Evolutionary conservation across 1,140 invertebrate genomes (phyloP), one percentile per base, ranked within the genome.

Genomic region (Drosophila neocordata): DNA sequence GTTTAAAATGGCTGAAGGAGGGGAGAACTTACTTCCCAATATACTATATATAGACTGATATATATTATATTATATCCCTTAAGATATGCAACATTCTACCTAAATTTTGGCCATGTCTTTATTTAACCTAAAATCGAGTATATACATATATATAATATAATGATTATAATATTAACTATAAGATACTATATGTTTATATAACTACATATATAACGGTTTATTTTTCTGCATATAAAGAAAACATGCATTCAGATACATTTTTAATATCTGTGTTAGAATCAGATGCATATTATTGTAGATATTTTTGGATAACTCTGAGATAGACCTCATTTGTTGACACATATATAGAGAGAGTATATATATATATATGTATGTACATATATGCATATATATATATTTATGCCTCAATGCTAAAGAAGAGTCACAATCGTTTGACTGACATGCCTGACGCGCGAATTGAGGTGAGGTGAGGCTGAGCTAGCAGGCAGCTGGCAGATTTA

Each of bases 371-470:
- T 13, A 5, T 13, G n/a, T 34, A 5, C 34, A 11, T 35, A n/a
- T 27, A 6, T 8, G 11, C 15, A 8, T n/a, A 11, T 48, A 5
- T 48, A 20, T 20, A 53, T n/a, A n/a, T 34, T 56, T 56, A 56
- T 56, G 53, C 27, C 15, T 34, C n/a, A 56, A 56, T 34, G 53
- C 53, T 27, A 56, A 34, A 56, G 27, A 15, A 31, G 53, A 56
- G 31, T 34, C 53, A 31, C 53, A 34, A 34, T 56, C 53, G 53
- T 56, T 56, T 56, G 27, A 56, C 53, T 56, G 53, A 56, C 53
- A 56, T 34, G 27, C 27, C 41, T 56, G 53, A 34, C 53, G 53
- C 53, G 8, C 53, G 13, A 56, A 35, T 34, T n/a, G 22, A 56
- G 53, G 52, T n/a, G 22, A 56, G 53, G 52, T 55, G 24, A 31